Base-by-base conservation (phyloP, 2,888 invertebrate species). In the Eledone cirrhosa region DNA sequence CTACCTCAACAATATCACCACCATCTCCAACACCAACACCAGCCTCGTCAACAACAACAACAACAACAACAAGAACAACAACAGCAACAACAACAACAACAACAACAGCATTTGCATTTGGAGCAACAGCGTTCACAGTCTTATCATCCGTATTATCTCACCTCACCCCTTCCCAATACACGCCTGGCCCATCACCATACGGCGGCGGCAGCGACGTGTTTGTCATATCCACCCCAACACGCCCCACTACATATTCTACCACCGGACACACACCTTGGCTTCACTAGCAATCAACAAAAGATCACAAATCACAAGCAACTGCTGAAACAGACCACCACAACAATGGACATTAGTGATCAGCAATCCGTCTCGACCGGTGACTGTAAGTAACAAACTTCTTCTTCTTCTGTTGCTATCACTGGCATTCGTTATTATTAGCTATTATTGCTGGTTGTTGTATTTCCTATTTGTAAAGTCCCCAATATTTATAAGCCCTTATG, bases 321-420 rank as follows among this genome's bases (percentile, higher is more conserved):
- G 33, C 33, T 33, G 33, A 22, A 33, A 29, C 33, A 22, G 22
- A 27, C 67, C 5, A 69, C 69, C 27, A 11, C 31, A 29, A 31
- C 31, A n/a, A 69, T 69, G 69, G 69, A 69, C 69, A 69, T 69
- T 33, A 69, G 69, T 22, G 69, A 69, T 8, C 69, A 69, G 33
- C 69, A 69, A 33, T 69, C 69, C 8, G 33, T 69, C n/a, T 69
- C 69, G 3, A 69, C 69, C 0, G 69, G 33, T 22, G 69, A 69
- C 31, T 69, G 69, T 69, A 69, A 69, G 69, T 69, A 69, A 69
- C 22, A 0, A 19, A 69, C 33, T 33, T 33, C 33, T 33, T 33
- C 33, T 33, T 33, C 33, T 33, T 33, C 33, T 33, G 8, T 41
- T 41, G 8, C 8, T 41, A 41, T 41, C 8, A 41, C 8, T 41